phyloP scores from a whole-genome alignment of 2,888 invertebrate species.

The Charanyca ferruginea region DNA sequence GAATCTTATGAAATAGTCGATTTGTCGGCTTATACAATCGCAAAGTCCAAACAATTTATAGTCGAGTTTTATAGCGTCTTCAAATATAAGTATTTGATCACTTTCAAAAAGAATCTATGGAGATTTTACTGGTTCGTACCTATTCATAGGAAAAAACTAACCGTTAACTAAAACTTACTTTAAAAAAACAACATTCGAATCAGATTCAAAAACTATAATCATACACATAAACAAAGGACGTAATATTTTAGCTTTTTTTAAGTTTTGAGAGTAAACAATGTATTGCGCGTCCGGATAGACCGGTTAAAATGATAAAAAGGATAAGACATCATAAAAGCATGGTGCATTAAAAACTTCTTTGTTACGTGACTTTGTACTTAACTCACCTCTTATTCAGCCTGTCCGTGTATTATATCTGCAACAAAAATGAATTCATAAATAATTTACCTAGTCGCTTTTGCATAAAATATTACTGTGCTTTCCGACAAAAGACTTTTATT shows the following conservation, averaged over 20 bases:
- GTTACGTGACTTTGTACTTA: conserved; percentile 19
- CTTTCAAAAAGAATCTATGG: too few species aligned
- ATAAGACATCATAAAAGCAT: conserved; percentile 2
- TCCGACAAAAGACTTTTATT: conserved; percentile 17
- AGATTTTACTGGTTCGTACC: too few species aligned
- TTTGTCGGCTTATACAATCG: too few species aligned
- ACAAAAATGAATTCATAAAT: conserved; percentile 62
- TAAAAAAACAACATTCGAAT: neutral
- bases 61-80: too few species aligned
- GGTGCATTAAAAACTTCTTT: conserved; percentile 36
- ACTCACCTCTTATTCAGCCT: conserved; percentile 62
- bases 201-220: neutral
- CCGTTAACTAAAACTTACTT: neutral
- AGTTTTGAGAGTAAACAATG: too few species aligned
- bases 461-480: conserved; percentile 47
- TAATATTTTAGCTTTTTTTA: neutral
- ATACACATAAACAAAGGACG: neutral
- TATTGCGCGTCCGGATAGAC: too few species aligned
- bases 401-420: conserved; percentile 57
- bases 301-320: neutral
- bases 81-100: too few species aligned
- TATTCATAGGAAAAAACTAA: too few species aligned
- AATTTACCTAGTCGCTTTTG: conserved; percentile 31
- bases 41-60: too few species aligned
- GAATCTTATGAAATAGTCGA: too few species aligned